Evolutionary conservation across 1,140 invertebrate species (phyloP).

Genomic region (Drosophila albomicans): DNA sequence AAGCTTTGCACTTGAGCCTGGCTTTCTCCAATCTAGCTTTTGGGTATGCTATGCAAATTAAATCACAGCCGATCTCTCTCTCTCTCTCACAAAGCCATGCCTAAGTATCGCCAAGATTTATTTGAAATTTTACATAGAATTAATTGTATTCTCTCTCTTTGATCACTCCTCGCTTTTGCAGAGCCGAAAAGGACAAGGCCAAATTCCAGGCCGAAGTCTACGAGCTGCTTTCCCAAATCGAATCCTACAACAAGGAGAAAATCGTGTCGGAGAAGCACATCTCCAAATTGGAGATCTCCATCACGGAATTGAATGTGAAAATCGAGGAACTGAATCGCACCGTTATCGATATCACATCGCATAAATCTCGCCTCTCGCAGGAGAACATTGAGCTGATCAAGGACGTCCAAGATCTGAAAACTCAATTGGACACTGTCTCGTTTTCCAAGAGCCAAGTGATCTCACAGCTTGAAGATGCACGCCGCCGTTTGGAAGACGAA

Average conservation of each 20-base stretch:
- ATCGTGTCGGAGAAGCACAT: constrained; percentile 93
- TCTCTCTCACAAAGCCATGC: constrained; percentile 39
- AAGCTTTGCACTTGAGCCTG: constrained; percentile 5
- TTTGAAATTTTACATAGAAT: background rate
- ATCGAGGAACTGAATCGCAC: constrained; percentile 98
- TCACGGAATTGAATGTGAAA: constrained; percentile 95
- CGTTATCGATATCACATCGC: constrained; percentile 96
- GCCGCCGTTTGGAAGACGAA: constrained; percentile 97
- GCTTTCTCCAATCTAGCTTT: background rate
- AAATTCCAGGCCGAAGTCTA: constrained; percentile 98
- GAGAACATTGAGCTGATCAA: constrained; percentile 97
- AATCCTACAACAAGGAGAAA: constrained; percentile 96
- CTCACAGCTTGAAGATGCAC: constrained; percentile 96
- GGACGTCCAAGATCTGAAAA: constrained; percentile 97
- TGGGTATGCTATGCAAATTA: too few species aligned
- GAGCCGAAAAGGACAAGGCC: constrained; percentile 97
- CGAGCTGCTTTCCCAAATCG: constrained; percentile 96
- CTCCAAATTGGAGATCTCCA: constrained; percentile 95
- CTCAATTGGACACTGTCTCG: constrained; percentile 94
- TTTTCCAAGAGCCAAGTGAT: constrained; percentile 95
- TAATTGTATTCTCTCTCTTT: too few species aligned
- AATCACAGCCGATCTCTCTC: background rate
- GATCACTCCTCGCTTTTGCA: constrained; percentile 86
- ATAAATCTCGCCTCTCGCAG: constrained; percentile 93
- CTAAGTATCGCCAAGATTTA: constrained; percentile 58